Conservation (phyloP, 2,888 invertebrate genomes). For the Ditula angustiorana region DNA sequence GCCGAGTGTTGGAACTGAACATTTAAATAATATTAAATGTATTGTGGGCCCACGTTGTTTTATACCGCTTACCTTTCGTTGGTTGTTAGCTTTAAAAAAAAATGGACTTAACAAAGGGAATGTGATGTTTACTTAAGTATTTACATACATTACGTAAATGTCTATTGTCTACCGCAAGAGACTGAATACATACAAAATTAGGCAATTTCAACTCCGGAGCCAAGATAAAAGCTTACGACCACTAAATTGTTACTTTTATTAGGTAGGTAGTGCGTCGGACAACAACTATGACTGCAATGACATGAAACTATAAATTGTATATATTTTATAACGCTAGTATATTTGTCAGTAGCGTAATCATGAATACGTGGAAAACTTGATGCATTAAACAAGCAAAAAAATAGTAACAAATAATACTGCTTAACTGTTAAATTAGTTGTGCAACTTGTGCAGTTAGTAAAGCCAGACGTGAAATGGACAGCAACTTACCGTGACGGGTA, state of each 20-base stretch:
- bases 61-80: background rate
- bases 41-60: too few relatives aligned
- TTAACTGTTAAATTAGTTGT: background rate
- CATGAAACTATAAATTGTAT: too few relatives aligned
- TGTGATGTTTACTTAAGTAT: background rate
- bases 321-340: too few relatives aligned
- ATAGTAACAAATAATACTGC: too few relatives aligned
- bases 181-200: conserved; percentile 9
- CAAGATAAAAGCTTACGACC: background rate
- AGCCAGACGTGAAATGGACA: background rate
- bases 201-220: background rate
- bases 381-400: too few relatives aligned
- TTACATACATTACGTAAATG: conserved; percentile 2
- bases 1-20: background rate
- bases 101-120: background rate
- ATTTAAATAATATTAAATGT: background rate
- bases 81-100: background rate
- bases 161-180: too few relatives aligned
- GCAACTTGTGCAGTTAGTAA: background rate
- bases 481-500: conserved; percentile 87
- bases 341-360: too few relatives aligned
- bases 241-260: background rate
- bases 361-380: too few relatives aligned
- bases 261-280: too few relatives aligned
- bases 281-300: too few relatives aligned